Conservation (phyloP, 1,140 invertebrate genomes). For the Philotrypesis tridentata region DNA sequence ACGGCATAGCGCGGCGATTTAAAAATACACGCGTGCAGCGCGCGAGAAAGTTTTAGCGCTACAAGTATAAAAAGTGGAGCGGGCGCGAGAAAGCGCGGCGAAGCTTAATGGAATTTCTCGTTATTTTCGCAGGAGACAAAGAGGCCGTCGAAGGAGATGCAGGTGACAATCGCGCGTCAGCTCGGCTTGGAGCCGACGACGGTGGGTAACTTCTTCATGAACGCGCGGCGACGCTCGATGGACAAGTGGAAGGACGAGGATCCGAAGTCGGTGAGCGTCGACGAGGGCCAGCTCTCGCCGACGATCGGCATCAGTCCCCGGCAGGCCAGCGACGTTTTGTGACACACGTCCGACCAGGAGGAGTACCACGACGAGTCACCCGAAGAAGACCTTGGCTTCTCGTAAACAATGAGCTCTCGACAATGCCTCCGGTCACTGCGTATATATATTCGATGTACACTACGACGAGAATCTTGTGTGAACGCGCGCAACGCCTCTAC, state of each 20-base stretch:
- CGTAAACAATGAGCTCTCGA: slow-evolving; percentile 58
- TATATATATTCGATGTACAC: no score
- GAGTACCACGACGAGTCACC: slow-evolving; percentile 73
- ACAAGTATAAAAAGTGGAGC: neutral
- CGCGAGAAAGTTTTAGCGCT: no score
- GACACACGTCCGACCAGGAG: slow-evolving; percentile 75
- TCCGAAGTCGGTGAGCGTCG: slow-evolving; percentile 66
- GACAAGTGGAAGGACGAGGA: slow-evolving; percentile 99
- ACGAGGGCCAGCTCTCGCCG: slow-evolving; percentile 71
- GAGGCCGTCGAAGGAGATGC: slow-evolving; percentile 99
- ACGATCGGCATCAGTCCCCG: slow-evolving; percentile 72
- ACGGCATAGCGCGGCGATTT: no score
- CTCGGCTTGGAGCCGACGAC: slow-evolving; percentile 98
- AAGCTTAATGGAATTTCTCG: neutral
- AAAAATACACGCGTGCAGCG: no score
- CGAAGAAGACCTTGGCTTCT: slow-evolving; percentile 71
- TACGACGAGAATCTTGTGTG: no score
- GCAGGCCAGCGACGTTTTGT: slow-evolving; percentile 72
- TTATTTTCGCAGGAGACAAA: slow-evolving; percentile 92
- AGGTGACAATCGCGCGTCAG: slow-evolving; percentile 98
- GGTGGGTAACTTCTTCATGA: slow-evolving; percentile 99
- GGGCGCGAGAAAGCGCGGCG: no score
- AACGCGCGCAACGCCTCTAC: neutral
- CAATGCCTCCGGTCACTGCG: no score
- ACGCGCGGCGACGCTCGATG: slow-evolving; percentile 96